Base-by-base conservation (phyloP, 2,797 vertebrate species). In the Ctenopoma multispine region DNA sequence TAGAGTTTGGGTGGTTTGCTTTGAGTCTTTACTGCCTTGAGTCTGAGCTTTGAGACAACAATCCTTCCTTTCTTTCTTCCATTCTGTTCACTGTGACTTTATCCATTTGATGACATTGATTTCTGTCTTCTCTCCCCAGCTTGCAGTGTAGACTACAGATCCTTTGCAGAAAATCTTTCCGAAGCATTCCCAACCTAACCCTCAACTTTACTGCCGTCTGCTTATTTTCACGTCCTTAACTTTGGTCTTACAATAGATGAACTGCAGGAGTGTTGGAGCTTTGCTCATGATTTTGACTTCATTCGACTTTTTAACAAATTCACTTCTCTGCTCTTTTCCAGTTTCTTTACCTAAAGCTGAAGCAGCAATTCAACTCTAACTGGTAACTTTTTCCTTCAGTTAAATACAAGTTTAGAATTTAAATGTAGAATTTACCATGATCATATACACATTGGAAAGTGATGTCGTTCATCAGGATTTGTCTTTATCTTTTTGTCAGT, bases 271-370 rank as follows among this genome's bases (percentile, higher is more conserved):
- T n/a, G 44, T 36, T 21, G 36, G 55, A 68, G 18, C 17, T 27
- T 34, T 48, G 18, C 38, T 43, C 27, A 62, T 51, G 4, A 48
- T 27, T 63, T 17, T n/a, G 2, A 7, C 36, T 36, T 51, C 17
- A 5, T 20, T 15, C 8, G 7, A 3, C 5, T 44, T 57, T 65
- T 55, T 67, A 47, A 72, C 31, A 4, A 63, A 38, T 2, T 5
- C 0, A 1, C 0, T 11, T 46, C 12, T 63, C 67, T 69, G 38
- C 40, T 80, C 46, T 83, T 38, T 57, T 82, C n/a, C 78, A 95
- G 94, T 81, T 94, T 95, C 88, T 94, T 95, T 64, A 93, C 92
- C 71, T 94, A 90, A 94, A n/a, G 69, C 73, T 44, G 81, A 75
- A 13, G 72, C 77, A 34, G 66, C 48, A 4, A 46, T 72, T 81